These are phyloP conservation scores for Cyrtodaria siliqua DNA, from an alignment of 2,888 invertebrate species.

Conservation along the genomic window DNA sequence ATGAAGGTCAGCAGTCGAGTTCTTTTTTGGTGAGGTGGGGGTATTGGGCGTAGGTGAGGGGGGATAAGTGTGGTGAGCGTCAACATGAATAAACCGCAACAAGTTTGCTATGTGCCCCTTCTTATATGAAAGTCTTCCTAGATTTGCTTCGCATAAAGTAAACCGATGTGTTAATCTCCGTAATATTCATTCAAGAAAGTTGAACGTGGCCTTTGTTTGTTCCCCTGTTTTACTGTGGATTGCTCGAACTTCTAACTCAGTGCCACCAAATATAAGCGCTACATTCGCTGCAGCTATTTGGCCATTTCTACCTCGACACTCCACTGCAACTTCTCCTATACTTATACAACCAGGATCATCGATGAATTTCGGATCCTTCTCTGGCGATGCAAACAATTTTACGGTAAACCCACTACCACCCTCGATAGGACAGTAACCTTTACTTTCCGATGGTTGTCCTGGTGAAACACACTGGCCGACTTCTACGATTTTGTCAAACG, in stretches of 20 bases:
- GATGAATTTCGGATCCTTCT: constrained; percentile 30
- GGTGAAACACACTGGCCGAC: constrained; percentile 30
- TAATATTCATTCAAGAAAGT: constrained; percentile 40
- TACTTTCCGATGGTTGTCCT: not conserved
- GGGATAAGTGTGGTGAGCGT: too few relatives aligned
- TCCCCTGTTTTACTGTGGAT: constrained; percentile 28
- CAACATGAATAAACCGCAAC: too few relatives aligned
- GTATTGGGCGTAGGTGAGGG: too few relatives aligned
- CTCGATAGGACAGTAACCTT: not conserved
- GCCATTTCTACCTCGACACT: constrained; percentile 37
- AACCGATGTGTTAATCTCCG: too few relatives aligned
- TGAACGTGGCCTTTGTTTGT: constrained; percentile 32
- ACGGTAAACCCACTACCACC: not conserved
- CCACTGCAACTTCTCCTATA: constrained; percentile 33
- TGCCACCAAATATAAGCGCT: constrained; percentile 51
- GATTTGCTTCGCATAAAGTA: too few relatives aligned
- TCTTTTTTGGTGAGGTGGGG: too few relatives aligned
- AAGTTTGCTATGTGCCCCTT: too few relatives aligned
- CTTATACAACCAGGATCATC: constrained; percentile 32
- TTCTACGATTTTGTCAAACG: constrained; percentile 37
- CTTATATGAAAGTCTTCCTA: too few relatives aligned
- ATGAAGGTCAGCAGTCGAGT: too few relatives aligned
- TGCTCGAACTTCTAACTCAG: constrained; percentile 53
- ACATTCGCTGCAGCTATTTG: constrained; percentile 29
- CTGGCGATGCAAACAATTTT: constrained; percentile 44